Conservation (phyloP, 2,113 vertebrate genomes). For the Ceyx melanurus region DNA sequence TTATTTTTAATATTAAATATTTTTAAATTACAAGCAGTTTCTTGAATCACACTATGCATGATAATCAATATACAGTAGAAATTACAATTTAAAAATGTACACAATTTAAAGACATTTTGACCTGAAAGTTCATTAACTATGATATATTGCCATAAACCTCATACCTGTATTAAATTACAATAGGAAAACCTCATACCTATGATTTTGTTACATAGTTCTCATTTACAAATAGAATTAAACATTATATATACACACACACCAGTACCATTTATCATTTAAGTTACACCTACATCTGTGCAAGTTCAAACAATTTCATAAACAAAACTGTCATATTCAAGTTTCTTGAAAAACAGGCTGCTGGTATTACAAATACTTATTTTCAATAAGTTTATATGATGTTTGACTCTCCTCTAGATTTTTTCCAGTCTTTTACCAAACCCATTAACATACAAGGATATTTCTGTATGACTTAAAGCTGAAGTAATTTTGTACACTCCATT, state of each 20-base stretch:
- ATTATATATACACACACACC: constrained; percentile 82
- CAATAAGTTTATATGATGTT: constrained; percentile 33
- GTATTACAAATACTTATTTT: constrained; percentile 77
- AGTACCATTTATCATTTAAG: constrained; percentile 82
- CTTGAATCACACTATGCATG: constrained; percentile 98
- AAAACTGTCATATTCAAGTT: constrained; percentile 83
- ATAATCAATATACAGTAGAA: constrained; percentile 98
- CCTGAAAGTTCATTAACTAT: constrained; percentile 82
- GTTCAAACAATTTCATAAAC: constrained; percentile 85
- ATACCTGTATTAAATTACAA: constrained; percentile 84
- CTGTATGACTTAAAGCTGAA: constrained; percentile 59
- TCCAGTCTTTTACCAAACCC: constrained; percentile 20
- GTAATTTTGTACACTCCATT: constrained; percentile 34
- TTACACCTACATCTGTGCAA: constrained; percentile 85
- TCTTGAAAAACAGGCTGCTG: constrained; percentile 82
- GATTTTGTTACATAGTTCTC: constrained; percentile 76
- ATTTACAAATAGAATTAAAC: constrained; percentile 83
- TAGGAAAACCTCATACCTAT: constrained; percentile 79
- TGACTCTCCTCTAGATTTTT: constrained; percentile 37
- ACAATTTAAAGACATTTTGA: constrained; percentile 89
- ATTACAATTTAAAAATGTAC: constrained; percentile 97
- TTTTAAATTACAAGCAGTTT: constrained; percentile 99
- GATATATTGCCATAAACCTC: constrained; percentile 85
- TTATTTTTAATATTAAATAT: constrained; percentile 99
- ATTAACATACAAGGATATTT: constrained; percentile 7